A percentile compares a stretch with the other conserved stretches of the same genome.
phyloP scores from a whole-genome alignment of 2,113 vertebrate genomes.

The Dermatemys mawii region DNA sequence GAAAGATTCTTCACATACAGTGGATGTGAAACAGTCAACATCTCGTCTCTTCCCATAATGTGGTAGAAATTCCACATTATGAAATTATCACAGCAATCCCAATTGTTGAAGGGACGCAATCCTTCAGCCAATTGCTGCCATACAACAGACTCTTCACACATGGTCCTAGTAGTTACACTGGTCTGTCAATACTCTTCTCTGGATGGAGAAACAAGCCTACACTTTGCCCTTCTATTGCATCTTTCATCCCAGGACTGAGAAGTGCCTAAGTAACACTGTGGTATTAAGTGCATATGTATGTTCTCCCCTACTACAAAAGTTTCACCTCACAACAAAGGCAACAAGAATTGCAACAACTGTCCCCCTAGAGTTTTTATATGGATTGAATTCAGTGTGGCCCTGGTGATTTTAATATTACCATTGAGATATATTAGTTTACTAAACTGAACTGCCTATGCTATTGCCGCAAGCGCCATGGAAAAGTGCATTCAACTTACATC shows the following conservation, averaged over 20 bases:
- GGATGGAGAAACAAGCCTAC: not conserved
- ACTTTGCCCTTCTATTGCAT: not conserved
- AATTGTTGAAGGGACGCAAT: not conserved
- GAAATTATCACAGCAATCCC: not conserved
- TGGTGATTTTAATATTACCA: conserved; percentile 34
- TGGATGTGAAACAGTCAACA: not conserved
- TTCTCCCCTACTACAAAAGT: not conserved
- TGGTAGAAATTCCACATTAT: not conserved
- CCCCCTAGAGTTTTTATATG: not conserved
- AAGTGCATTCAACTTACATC: not conserved
- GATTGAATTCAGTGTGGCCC: not conserved
- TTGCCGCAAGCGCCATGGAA: conserved; percentile 19
- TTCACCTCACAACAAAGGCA: not conserved
- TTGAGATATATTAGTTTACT: not conserved
- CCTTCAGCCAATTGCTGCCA: not conserved
- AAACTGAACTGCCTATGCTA: conserved; percentile 31
- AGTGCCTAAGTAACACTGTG: not conserved
- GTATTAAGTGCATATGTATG: not conserved
- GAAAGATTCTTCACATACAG: not conserved
- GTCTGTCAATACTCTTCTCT: not conserved
- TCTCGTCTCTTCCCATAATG: rapidly evolving
- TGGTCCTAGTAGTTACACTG: not conserved
- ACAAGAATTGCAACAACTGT: not conserved
- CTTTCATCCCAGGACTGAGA: not conserved
- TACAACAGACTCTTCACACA: not conserved